A percentile compares a stretch with the other conserved stretches of the same genome.
Conservation (phyloP, 2,113 vertebrate genomes). For the Haemorhous mexicanus region DNA sequence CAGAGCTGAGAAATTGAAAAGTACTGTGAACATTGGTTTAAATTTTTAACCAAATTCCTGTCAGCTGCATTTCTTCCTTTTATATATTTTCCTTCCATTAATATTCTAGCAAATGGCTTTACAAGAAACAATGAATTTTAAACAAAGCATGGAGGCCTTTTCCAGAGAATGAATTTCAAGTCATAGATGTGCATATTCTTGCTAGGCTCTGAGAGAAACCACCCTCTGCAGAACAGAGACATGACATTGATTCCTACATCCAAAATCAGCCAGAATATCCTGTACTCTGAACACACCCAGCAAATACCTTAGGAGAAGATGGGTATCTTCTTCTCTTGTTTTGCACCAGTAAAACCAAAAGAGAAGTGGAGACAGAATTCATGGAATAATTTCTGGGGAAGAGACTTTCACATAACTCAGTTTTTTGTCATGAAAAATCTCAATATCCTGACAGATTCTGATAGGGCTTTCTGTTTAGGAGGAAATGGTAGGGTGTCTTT, state of each 20-base stretch:
- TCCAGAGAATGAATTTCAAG: background rate
- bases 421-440: background rate
- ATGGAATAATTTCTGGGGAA: background rate
- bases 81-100: conserved; percentile 49
- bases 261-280: background rate
- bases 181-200: background rate
- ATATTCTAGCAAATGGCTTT: conserved; percentile 23
- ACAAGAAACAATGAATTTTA: conserved; percentile 61
- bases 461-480: background rate
- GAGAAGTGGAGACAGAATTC: background rate
- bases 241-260: background rate
- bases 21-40: conserved; percentile 31
- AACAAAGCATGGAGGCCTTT: conserved; percentile 11
- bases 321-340: background rate
- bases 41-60: conserved; percentile 60
- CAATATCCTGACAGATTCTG: background rate
- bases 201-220: background rate
- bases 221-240: background rate
- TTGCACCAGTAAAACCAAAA: background rate
- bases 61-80: conserved; percentile 46
- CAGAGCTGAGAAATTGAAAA: conserved; percentile 42
- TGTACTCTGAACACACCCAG: background rate
- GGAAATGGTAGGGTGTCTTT: background rate
- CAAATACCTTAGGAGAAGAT: background rate
- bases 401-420: background rate